Evolutionary conservation across 1,140 invertebrate genomes (phyloP).

Genomic region (Apis cerana): DNA sequence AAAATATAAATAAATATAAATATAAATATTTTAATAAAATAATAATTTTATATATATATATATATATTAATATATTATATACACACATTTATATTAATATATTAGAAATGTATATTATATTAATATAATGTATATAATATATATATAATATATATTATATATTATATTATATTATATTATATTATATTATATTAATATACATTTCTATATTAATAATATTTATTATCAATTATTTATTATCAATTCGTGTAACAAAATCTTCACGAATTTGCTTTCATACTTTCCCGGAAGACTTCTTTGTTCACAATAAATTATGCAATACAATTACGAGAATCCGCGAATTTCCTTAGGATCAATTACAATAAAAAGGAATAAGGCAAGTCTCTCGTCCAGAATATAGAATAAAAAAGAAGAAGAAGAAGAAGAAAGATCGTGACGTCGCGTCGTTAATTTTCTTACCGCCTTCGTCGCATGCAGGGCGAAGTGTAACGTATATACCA

Average conservation of each 20-base stretch:
- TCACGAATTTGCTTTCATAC: not conserved
- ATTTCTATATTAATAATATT: too few species aligned
- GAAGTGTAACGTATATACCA: constrained; percentile 26
- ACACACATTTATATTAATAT: too few species aligned
- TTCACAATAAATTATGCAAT: constrained; percentile 14
- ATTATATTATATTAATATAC: too few species aligned
- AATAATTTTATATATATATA: too few species aligned
- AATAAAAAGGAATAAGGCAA: not conserved
- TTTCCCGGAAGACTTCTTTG: constrained; percentile 21
- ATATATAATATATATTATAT: too few species aligned
- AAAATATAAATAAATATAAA: too few species aligned
- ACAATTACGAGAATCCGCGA: constrained; percentile 11
- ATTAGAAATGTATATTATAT: too few species aligned
- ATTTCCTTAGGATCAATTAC: not conserved
- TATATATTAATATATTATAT: too few species aligned
- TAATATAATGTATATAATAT: too few species aligned
- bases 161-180: too few species aligned
- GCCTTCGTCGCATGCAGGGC: not conserved
- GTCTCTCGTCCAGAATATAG: not conserved
- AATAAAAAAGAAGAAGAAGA: constrained; percentile 9
- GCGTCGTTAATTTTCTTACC: constrained; percentile 24
- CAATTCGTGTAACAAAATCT: not conserved
- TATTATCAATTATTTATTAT: too few species aligned
- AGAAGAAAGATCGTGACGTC: not conserved
- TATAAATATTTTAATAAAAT: too few species aligned